Evolutionary conservation across 1,140 invertebrate species (phyloP), one percentile per base, ranked within the genome.

Genomic region (Probaryconus sp.): DNA sequence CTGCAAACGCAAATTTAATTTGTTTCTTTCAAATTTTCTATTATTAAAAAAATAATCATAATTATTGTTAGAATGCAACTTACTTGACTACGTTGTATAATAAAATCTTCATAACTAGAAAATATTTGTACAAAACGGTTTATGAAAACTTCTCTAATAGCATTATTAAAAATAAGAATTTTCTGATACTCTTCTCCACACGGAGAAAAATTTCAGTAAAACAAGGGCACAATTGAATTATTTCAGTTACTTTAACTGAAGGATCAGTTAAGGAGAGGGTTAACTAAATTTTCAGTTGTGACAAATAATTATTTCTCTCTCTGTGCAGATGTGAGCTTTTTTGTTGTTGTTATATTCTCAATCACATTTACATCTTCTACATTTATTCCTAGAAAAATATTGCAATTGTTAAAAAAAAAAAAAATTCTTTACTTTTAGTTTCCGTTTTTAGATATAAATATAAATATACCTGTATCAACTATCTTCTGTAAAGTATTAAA

Each of bases 101-200:
- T 95, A 89, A 99, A 99, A 85, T 97, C 93, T 77, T 99, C 98
- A 80, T 99, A 99, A 60, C 94, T 93, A 51, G 94, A 92, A 87
- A 99, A 98, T 87, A 99, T 95, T 79, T 98, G 95, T 53, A 97
- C 95, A 87, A 99, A 98, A 68, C 97, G 92, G 87, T 98, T 98
- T 3, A 99, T 90, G 86, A 99, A 98, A 30, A 97, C 94, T 88
- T 99, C 97, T 40, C 98, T 90, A 20, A 99, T 89, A 3, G 94
- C 93, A 83, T 94, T 95, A 87, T 99, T 99, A 78, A 99, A 95
- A 63, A 93, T 91, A 65, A 98, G 89, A 83, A 96, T 95, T 81
- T 96, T 93, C 38, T 94, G 89, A 83, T 96, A 96, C 60, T 93
- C 91, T 65, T 95, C 93, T 76, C 93, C 91, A 9, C n/a, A n/a